A percentile compares a stretch with the other conserved stretches of the same genome.
Evolutionary conservation across 1,140 invertebrate genomes (phyloP).

Genomic region (Drosophila littoralis): DNA sequence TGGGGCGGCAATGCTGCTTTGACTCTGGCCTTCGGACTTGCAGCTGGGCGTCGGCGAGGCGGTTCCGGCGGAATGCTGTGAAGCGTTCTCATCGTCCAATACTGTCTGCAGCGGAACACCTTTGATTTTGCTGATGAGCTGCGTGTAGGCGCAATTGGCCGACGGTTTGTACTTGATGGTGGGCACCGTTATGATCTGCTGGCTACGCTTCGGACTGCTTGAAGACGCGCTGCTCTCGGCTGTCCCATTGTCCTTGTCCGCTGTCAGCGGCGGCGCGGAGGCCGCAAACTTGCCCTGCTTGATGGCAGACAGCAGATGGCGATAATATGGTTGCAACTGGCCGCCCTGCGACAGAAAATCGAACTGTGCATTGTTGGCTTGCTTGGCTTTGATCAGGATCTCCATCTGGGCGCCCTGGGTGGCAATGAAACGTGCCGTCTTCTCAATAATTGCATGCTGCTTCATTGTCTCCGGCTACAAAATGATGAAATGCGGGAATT

Average conservation of each 20-base stretch:
- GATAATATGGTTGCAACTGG: slow-evolving; percentile 95
- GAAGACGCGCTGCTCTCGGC: slow-evolving; percentile 83
- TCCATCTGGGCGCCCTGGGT: slow-evolving; percentile 98
- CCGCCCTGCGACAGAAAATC: slow-evolving; percentile 95
- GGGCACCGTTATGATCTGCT: slow-evolving; percentile 76
- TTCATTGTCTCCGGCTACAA: slow-evolving; percentile 95
- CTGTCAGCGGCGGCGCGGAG: slow-evolving; percentile 66
- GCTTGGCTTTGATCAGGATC: slow-evolving; percentile 98
- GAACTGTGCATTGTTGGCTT: slow-evolving; percentile 96
- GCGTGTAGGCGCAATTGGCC: slow-evolving; percentile 92
- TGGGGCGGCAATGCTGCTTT: slow-evolving; percentile 13
- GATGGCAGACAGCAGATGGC: slow-evolving; percentile 91
- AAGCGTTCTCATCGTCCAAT: slow-evolving; percentile 65
- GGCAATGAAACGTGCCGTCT: slow-evolving; percentile 97
- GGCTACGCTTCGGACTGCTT: slow-evolving; percentile 39
- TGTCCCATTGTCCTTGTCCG: slow-evolving; percentile 83
- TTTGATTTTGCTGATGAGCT: slow-evolving; percentile 92
- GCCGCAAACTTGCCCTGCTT: slow-evolving; percentile 91
- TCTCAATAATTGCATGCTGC: slow-evolving; percentile 97
- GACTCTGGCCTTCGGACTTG: slow-evolving; percentile 61
- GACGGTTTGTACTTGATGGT: slow-evolving; percentile 91
- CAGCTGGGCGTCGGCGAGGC: slow-evolving; percentile 66
- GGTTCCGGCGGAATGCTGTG: slow-evolving; percentile 62
- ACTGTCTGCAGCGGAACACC: slow-evolving; percentile 87
- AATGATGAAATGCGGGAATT: neutral